Percentiles rank a stretch among this genome's conserved stretches.
These are phyloP conservation scores for Narcine bancroftii DNA, from an alignment of 2,113 vertebrate genomes.

Conservation along the genomic window DNA sequence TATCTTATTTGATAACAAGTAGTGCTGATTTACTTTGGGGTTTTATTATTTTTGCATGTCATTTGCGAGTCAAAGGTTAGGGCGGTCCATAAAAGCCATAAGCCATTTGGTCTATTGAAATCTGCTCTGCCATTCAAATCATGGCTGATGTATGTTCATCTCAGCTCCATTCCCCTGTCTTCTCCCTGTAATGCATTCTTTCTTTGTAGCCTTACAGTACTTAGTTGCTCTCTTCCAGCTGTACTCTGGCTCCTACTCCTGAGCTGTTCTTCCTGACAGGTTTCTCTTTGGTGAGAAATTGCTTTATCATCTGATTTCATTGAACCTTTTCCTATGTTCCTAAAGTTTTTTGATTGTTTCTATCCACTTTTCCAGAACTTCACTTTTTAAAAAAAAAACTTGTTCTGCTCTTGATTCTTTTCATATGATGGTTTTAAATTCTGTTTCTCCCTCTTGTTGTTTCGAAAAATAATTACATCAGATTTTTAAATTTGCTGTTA, in stretches of 20 bases:
- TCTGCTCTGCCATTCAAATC: too few species aligned
- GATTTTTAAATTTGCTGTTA: not conserved
- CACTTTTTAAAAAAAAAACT: not conserved
- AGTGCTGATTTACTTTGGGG: not conserved
- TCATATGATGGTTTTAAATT: not conserved
- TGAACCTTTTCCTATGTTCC: not conserved
- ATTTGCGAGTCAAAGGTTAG: not conserved
- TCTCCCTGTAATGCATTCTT: not conserved
- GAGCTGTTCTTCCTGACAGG: not conserved
- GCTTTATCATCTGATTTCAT: not conserved
- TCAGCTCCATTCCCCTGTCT: too few species aligned
- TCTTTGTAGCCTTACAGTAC: not conserved
- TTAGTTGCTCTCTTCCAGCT: not conserved
- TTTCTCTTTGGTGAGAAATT: not conserved
- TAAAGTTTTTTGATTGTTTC: not conserved
- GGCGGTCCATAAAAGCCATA: too few species aligned
- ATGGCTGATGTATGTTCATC: too few species aligned
- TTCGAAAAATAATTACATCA: not conserved
- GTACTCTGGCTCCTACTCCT: not conserved
- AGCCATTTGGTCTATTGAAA: too few species aligned
- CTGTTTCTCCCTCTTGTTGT: not conserved
- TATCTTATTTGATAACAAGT: not conserved
- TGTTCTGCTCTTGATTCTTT: slow-evolving; percentile 9
- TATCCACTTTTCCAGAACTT: not conserved
- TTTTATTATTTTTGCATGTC: slow-evolving; percentile 1